These are phyloP conservation scores for Probaryconus sp. DNA, from an alignment of 1,140 invertebrate species.

Conservation along the genomic window DNA sequence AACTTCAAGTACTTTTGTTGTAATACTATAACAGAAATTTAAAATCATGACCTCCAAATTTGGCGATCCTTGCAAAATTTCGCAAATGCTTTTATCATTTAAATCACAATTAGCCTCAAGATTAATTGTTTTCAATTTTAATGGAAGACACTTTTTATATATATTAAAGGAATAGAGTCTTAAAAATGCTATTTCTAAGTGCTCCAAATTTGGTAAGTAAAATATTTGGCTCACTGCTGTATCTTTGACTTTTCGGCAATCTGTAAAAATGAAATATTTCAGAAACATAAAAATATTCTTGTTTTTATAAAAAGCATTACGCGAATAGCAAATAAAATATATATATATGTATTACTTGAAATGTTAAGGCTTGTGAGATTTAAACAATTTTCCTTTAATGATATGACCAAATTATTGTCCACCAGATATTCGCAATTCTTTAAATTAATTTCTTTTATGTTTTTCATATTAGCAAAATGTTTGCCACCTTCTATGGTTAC, in stretches of 20 bases:
- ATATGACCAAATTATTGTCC: slow-evolving; percentile 12
- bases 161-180: slow-evolving; percentile 8
- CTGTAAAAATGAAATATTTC: slow-evolving; percentile 30
- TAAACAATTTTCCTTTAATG: slow-evolving; percentile 7
- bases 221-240: slow-evolving; percentile 28
- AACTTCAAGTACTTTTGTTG: slow-evolving; percentile 24
- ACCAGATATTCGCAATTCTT: slow-evolving; percentile 3
- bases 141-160: slow-evolving; percentile 7
- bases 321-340: not conserved
- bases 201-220: slow-evolving; percentile 25
- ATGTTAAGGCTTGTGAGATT: slow-evolving; percentile 40
- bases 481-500: slow-evolving; percentile 9
- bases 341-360: slow-evolving; percentile 19
- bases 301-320: too few species aligned
- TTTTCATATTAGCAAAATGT: slow-evolving; percentile 25
- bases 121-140: slow-evolving; percentile 25
- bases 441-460: slow-evolving; percentile 16
- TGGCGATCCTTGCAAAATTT: slow-evolving; percentile 12
- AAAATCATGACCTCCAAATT: slow-evolving; percentile 18
- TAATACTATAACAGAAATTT: slow-evolving; percentile 11
- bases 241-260: slow-evolving; percentile 11
- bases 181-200: slow-evolving; percentile 15
- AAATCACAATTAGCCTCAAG: not conserved
- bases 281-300: too few species aligned
- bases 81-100: slow-evolving; percentile 14